Conservation (phyloP, 2,113 vertebrate genomes). For the Emydocephalus ijimae region DNA sequence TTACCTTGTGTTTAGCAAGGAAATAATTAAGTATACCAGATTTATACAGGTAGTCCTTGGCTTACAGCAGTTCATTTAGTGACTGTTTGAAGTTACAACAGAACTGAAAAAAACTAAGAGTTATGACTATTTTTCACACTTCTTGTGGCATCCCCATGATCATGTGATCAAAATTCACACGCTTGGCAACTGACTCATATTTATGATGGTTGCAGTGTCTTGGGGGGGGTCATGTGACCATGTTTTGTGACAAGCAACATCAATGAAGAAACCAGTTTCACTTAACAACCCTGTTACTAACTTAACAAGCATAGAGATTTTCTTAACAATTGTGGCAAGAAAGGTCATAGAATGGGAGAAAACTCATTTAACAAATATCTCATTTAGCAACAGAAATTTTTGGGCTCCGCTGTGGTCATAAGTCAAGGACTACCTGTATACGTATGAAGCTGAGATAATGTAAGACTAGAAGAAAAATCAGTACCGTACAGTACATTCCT, state of each 20-base stretch:
- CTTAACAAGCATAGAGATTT: no score
- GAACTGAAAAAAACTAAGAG: neutral
- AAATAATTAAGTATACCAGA: neutral
- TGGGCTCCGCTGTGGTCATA: neutral
- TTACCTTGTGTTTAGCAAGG: neutral
- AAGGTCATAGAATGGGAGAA: neutral
- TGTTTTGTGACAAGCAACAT: neutral
- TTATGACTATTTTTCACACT: neutral
- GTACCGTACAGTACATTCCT: neutral
- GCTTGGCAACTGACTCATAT: neutral
- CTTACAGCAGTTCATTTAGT: neutral
- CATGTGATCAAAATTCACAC: neutral
- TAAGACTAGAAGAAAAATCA: neutral
- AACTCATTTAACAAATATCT: neutral
- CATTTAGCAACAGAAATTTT: neutral
- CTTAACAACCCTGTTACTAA: no score
- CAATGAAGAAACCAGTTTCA: no score
- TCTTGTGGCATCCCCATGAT: neutral
- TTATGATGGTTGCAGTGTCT: neutral
- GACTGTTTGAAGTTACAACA: neutral
- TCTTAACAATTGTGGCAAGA: no score
- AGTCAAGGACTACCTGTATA: neutral
- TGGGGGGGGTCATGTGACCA: neutral
- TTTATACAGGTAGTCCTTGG: neutral
- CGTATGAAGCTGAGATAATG: neutral